Percentiles rank a stretch among this genome's conserved stretches.
phyloP scores from a whole-genome alignment of 2,113 vertebrate genomes.

The Gracilinanus agilis region DNA sequence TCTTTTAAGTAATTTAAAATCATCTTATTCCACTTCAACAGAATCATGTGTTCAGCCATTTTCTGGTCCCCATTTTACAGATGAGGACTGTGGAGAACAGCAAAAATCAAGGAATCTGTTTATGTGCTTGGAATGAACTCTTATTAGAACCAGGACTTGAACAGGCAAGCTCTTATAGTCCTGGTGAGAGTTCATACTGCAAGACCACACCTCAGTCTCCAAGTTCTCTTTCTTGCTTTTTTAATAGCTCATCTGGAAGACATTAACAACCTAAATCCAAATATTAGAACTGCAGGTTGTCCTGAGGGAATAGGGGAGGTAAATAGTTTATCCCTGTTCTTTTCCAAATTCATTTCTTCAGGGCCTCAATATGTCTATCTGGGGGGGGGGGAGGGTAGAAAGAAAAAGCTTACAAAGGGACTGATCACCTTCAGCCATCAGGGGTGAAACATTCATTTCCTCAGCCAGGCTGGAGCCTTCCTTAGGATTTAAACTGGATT shows the following conservation, averaged over 20 bases:
- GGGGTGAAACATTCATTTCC: neutral
- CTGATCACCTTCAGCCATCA: neutral
- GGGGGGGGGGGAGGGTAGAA: neutral
- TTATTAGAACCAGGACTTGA: conserved; percentile 18
- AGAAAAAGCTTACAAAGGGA: neutral
- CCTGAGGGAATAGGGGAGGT: neutral
- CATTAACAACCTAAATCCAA: neutral
- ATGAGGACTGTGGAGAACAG: conserved; percentile 5
- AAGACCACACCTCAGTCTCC: neutral
- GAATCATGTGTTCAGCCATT: neutral
- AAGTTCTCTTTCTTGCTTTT: conserved; percentile 7
- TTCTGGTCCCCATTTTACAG: neutral
- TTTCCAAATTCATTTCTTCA: conserved; percentile 23
- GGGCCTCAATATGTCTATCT: neutral
- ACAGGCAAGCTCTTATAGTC: neutral
- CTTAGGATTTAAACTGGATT: conserved; percentile 1
- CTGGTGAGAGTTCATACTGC: neutral
- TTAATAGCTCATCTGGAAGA: conserved; percentile 7
- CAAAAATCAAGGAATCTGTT: neutral
- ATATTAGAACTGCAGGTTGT: conserved; percentile 3
- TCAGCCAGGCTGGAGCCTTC: neutral
- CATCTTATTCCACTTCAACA: neutral
- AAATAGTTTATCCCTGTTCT: neutral
- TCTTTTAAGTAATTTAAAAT: neutral
- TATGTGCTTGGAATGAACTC: neutral